phyloP scores from a whole-genome alignment of 1,140 invertebrate species.

The Drosophila funebris region DNA sequence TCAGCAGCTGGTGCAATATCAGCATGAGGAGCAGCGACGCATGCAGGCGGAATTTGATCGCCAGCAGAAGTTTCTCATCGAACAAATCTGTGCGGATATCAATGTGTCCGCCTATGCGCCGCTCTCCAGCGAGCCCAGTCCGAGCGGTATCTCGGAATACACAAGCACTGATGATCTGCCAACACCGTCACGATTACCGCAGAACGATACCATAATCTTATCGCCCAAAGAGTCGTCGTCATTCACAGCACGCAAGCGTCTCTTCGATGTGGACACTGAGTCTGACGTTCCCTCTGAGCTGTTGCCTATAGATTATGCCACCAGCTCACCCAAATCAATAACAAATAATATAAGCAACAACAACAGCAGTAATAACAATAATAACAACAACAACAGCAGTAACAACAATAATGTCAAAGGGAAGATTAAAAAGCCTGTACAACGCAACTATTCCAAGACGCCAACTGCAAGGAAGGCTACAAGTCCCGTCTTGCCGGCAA shows the following conservation, averaged over 20 bases:
- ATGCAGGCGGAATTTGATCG: constrained; percentile 69
- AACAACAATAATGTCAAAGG: background rate
- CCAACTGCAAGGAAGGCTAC: background rate
- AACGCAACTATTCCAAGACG: constrained; percentile 2
- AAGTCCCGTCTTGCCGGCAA: background rate
- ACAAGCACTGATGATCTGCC: constrained; percentile 52
- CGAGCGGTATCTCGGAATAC: constrained; percentile 12
- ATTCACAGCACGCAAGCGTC: constrained; percentile 40
- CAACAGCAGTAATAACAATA: constrained; percentile 19
- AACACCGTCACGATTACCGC: background rate
- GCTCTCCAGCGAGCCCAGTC: background rate
- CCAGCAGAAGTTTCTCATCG: constrained; percentile 67
- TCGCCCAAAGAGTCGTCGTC: background rate
- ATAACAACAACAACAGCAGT: constrained; percentile 19
- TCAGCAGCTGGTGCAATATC: constrained; percentile 78
- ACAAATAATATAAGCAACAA: constrained; percentile 34
- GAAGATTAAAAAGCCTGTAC: background rate
- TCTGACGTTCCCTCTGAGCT: constrained; percentile 16
- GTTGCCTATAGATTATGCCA: constrained; percentile 1
- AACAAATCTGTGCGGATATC: constrained; percentile 67
- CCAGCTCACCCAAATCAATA: constrained; percentile 37
- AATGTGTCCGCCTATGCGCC: constrained; percentile 36
- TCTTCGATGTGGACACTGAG: constrained; percentile 47
- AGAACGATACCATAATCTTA: constrained; percentile 1
- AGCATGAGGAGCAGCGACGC: constrained; percentile 68